Percentiles rank a stretch among this genome's conserved stretches.
Conservation (phyloP, 2,113 vertebrate species). For the Stictonetta naevosa region DNA sequence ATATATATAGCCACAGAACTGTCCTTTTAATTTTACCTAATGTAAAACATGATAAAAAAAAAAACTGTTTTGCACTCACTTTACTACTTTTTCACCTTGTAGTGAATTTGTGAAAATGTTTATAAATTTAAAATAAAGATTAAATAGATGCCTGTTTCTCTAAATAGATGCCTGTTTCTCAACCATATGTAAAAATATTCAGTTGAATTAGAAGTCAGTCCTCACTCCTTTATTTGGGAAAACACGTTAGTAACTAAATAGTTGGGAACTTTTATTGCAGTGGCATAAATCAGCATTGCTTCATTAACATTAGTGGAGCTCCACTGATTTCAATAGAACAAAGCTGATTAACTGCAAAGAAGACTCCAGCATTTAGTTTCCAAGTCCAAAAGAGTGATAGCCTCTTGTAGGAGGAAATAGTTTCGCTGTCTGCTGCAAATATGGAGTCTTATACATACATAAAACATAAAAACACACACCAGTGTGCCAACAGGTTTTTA, state of each 20-base stretch:
- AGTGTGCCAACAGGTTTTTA: constrained; percentile 59
- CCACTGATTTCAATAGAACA: background rate
- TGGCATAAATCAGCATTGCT: background rate
- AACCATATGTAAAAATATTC: background rate
- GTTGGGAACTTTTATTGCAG: background rate
- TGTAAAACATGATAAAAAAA: background rate
- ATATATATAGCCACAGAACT: background rate
- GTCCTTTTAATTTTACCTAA: background rate
- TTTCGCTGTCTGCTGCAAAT: constrained; percentile 32
- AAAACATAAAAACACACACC: constrained; percentile 59
- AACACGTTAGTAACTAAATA: background rate
- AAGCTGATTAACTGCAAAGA: background rate
- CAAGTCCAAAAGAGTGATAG: background rate
- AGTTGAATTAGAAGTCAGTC: background rate
- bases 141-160: background rate
- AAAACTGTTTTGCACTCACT: background rate
- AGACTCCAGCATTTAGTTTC: background rate
- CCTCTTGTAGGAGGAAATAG: background rate
- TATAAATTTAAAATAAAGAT: background rate
- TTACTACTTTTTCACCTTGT: background rate
- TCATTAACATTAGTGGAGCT: background rate
- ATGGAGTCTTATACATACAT: constrained; percentile 36
- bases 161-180: background rate
- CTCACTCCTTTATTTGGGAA: constrained; percentile 2
- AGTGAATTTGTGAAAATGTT: background rate